Base-by-base conservation (phyloP, 37 sponge, comb jelly and placozoan species). In the Cladorhizidae sp. region DNA sequence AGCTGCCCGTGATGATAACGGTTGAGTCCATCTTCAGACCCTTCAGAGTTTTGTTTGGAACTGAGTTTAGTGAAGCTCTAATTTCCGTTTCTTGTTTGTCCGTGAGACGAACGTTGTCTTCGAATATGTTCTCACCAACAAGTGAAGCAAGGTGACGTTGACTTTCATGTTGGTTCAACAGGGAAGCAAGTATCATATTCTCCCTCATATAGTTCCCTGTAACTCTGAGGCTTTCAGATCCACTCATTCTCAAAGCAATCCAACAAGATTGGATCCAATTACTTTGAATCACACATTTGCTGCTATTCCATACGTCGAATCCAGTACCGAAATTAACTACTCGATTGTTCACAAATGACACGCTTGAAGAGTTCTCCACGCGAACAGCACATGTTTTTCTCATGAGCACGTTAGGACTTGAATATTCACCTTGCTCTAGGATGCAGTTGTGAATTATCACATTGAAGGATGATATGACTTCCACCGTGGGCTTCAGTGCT, bases 241-340 rank as follows among this genome's bases (percentile, higher is more conserved):
- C 5, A 21, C 22, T n/a, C 25, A 83, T 50, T 38, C 32, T 7
- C n/a, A 83, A 6, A 45, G 74, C 74, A 33, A 17, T 64, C 29
- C 40, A 56, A 43, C 67, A 73, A 64, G 63, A 74, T 50, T 71
- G 62, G n/a, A 83, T 64, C 2, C 25, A 37, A 39, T 84, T 84
- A 36, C 67, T 76, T 35, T 68, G 67, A 18, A 84, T 52, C 1
- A 36, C 63, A 33, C 37, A 54, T 1, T 45, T 22, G 11, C 23
- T 38, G 57, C 43, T 29, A 15, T 54, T 68, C 3, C 67, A 23
- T 6, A 84, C 15, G 20, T 35, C 17, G 6, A 76, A 8, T 55
- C 62, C 76, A 69, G 28, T 1, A 22, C 49, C 50, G n/a, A 25
- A 54, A 23, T 75, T 28, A 1, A 22, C 29, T 3, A 84, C 18